These are phyloP conservation scores for Saturnia pavonia DNA, from an alignment of 2,888 invertebrate genomes.

Conservation along the genomic window DNA sequence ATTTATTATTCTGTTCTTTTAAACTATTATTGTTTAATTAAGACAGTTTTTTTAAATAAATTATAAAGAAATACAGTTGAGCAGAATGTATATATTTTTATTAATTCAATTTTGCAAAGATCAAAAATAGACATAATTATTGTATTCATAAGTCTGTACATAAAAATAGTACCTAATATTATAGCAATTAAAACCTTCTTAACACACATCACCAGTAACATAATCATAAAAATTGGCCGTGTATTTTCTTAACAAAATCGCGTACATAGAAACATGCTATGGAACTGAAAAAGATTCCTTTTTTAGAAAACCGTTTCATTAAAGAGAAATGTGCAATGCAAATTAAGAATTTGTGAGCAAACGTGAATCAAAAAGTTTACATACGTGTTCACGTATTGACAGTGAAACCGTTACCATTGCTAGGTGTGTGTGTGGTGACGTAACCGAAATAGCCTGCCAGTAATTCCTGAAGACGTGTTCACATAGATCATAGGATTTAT, in stretches of 20 bases:
- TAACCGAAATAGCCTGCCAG: slow-evolving; percentile 50
- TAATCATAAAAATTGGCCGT: too few species aligned
- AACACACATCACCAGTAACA: too few species aligned
- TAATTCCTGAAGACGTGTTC: slow-evolving; percentile 32
- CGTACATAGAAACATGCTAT: too few species aligned
- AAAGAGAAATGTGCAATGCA: slow-evolving; percentile 26
- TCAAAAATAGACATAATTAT: too few species aligned
- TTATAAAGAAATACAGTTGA: not conserved
- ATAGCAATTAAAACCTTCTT: too few species aligned
- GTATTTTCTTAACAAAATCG: too few species aligned
- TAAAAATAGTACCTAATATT: too few species aligned
- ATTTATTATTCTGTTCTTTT: not conserved
- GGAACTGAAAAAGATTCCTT: too few species aligned
- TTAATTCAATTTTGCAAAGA: not conserved
- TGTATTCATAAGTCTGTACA: too few species aligned
- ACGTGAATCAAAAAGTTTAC: slow-evolving; percentile 47
- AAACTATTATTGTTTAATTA: not conserved
- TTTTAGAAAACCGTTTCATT: too few species aligned
- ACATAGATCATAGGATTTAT: not conserved
- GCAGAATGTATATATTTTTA: not conserved
- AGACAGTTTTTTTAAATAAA: not conserved
- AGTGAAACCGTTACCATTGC: slow-evolving; percentile 64
- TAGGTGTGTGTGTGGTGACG: slow-evolving; percentile 49
- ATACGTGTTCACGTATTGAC: slow-evolving; percentile 52
- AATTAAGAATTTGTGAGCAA: slow-evolving; percentile 33